Conservation (phyloP, 2,797 vertebrate species). For the Mus spretus region DNA sequence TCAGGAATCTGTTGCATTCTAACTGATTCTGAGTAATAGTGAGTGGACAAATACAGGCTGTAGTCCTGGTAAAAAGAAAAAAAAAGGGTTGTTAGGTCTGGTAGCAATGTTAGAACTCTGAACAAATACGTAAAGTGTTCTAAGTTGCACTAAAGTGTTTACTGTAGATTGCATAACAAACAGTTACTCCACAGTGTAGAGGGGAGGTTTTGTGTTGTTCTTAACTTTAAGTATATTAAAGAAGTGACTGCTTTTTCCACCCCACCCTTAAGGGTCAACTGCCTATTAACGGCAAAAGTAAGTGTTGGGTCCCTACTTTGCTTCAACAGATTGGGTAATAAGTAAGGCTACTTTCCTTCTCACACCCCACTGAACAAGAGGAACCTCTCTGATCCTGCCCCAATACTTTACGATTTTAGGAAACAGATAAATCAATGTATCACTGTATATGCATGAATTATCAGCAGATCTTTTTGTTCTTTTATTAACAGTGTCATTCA, state of each 20-base stretch:
- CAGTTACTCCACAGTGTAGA: neutral
- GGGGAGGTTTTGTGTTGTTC: neutral
- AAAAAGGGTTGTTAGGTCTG: neutral
- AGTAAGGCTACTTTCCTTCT: constrained; percentile 47
- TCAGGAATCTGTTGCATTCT: neutral
- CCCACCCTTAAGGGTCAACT: neutral
- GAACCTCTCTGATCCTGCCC: constrained; percentile 31
- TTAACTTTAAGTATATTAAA: neutral
- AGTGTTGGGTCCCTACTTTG: neutral
- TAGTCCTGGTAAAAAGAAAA: neutral
- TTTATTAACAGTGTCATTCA: constrained; percentile 10
- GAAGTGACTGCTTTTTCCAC: constrained; percentile 22
- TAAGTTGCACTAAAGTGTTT: constrained; percentile 29
- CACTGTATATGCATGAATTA: constrained; percentile 25
- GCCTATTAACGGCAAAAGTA: constrained; percentile 60
- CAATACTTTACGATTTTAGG: constrained; percentile 53
- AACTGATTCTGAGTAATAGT: neutral
- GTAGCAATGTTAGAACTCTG: constrained; percentile 1
- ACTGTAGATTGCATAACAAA: constrained; percentile 50
- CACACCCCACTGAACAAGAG: constrained; percentile 32
- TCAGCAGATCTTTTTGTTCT: constrained; percentile 22
- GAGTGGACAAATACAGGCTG: neutral
- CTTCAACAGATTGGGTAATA: constrained; percentile 30
- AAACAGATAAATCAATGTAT: constrained; percentile 63
- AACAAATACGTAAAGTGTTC: neutral